These are phyloP conservation scores for Myrmecobius fasciatus DNA, from an alignment of 2,113 vertebrate species.

Conservation along the genomic window DNA sequence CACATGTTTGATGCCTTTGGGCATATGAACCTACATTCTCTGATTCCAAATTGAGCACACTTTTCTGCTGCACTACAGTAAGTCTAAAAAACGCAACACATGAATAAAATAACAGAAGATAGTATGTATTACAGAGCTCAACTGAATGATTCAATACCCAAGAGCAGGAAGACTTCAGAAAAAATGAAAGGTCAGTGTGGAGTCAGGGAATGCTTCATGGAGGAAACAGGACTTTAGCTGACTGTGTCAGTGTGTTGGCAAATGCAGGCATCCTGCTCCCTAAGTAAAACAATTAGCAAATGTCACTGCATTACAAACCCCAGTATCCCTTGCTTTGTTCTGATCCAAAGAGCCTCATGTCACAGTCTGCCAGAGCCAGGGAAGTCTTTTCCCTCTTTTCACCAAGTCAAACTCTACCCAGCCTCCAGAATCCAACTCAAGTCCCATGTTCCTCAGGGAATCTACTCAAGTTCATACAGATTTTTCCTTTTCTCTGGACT, in stretches of 20 bases:
- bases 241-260: too few species aligned
- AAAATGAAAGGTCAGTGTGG: neutral
- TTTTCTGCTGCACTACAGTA: neutral
- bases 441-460: neutral
- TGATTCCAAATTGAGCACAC: neutral
- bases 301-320: too few species aligned
- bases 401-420: neutral
- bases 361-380: neutral
- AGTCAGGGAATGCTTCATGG: neutral
- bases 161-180: neutral
- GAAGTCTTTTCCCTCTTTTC: neutral
- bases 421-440: neutral
- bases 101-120: neutral
- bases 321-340: neutral
- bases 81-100: neutral
- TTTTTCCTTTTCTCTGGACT: neutral
- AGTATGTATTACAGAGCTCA: neutral
- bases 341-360: neutral
- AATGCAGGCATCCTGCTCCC: too few species aligned
- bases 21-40: neutral
- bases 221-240: neutral
- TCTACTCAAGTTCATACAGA: neutral
- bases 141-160: neutral
- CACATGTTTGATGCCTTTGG: too few species aligned
- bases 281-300: too few species aligned